Evolutionary conservation across 1,140 invertebrate species (phyloP).

Genomic region (Orius insidiosus): DNA sequence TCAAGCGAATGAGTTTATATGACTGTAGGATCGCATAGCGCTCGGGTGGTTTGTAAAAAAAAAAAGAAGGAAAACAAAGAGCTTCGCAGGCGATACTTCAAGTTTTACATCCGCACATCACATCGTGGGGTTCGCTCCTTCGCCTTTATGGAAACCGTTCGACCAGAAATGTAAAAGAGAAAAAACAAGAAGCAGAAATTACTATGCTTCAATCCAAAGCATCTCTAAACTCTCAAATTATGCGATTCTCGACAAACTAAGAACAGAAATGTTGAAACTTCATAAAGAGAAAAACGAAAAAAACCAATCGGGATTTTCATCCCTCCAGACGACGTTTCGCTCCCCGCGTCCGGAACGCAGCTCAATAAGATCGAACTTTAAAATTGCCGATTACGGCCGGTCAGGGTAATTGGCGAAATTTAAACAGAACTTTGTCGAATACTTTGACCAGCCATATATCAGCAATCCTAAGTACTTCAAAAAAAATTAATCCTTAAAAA

Average conservation of each 20-base stretch:
- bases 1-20: slow-evolving; percentile 90
- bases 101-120: slow-evolving; percentile 77
- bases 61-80: slow-evolving; percentile 91
- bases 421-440: not conserved
- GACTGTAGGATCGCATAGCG: slow-evolving; percentile 81
- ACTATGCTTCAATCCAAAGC: slow-evolving; percentile 79
- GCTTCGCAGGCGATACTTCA: slow-evolving; percentile 91
- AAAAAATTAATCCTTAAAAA: not conserved
- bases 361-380: slow-evolving; percentile 16
- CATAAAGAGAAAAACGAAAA: slow-evolving; percentile 24
- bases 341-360: slow-evolving; percentile 15
- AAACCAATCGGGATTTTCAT: slow-evolving; percentile 15
- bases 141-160: slow-evolving; percentile 84
- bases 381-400: slow-evolving; percentile 1
- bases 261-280: slow-evolving; percentile 73
- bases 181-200: slow-evolving; percentile 87
- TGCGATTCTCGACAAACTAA: slow-evolving; percentile 80
- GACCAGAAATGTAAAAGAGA: slow-evolving; percentile 82
- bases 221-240: slow-evolving; percentile 77
- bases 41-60: slow-evolving; percentile 85
- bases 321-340: slow-evolving; percentile 9
- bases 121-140: slow-evolving; percentile 85
- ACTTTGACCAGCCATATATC: not conserved
- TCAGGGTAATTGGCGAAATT: not conserved
- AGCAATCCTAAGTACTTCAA: not conserved